These are phyloP conservation scores for Neotragus moschatus DNA, from an alignment of 2,113 vertebrate genomes.

Conservation along the genomic window DNA sequence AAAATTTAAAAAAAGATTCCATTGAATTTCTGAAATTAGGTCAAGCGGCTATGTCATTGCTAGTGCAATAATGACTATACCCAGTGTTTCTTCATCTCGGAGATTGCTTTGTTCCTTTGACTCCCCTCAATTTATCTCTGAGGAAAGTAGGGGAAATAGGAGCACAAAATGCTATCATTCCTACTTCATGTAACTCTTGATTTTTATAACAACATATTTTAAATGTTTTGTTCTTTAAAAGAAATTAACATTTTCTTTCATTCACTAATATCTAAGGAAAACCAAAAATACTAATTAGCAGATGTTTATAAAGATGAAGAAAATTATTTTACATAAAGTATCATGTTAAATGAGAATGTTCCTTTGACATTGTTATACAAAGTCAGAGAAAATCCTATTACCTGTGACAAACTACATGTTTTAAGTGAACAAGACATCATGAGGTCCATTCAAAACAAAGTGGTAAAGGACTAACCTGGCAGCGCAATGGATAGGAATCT, in stretches of 20 bases:
- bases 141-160: neutral
- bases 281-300: neutral
- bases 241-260: neutral
- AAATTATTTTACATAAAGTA: neutral
- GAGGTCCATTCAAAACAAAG: neutral
- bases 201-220: neutral
- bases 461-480: neutral
- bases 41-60: neutral
- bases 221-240: neutral
- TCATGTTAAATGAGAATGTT: neutral
- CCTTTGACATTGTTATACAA: neutral
- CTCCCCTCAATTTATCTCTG: neutral
- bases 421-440: neutral
- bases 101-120: neutral
- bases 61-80: neutral
- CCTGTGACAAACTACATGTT: neutral
- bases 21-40: neutral
- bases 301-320: neutral
- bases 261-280: neutral
- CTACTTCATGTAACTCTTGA: neutral
- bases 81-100: neutral
- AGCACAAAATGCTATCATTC: neutral
- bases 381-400: neutral
- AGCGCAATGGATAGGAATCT: neutral
- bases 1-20: neutral